Conservation (phyloP, 2,797 vertebrate species). For the Bradypus variegatus region DNA sequence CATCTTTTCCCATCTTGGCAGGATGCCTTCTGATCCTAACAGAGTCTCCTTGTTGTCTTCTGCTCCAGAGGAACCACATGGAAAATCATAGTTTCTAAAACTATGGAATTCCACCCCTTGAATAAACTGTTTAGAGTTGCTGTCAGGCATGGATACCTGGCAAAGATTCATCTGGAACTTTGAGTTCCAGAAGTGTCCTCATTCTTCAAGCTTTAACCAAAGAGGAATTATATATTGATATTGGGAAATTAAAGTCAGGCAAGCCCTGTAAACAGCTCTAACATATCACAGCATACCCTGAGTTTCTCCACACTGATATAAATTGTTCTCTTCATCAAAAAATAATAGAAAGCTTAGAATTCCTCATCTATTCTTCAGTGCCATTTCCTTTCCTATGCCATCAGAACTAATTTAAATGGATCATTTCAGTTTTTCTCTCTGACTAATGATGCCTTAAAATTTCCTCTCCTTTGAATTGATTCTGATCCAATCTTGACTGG, state of each 20-base stretch:
- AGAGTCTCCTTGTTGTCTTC: not conserved
- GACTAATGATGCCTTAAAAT: not conserved
- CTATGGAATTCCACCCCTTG: not conserved
- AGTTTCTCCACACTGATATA: too few species aligned
- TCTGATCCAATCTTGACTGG: not conserved
- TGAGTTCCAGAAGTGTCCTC: not conserved
- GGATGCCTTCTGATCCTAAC: not conserved
- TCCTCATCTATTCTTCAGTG: not conserved
- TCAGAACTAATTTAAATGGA: not conserved
- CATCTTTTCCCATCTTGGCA: not conserved
- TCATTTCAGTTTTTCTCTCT: not conserved
- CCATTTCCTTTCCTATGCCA: not conserved
- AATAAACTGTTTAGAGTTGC: not conserved
- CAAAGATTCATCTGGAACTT: not conserved
- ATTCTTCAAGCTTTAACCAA: not conserved
- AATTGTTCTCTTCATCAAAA: not conserved
- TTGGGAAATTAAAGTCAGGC: not conserved
- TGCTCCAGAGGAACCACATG: not conserved
- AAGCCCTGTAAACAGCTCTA: not conserved
- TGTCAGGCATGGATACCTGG: not conserved
- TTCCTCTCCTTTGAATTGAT: not conserved
- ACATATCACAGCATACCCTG: not conserved
- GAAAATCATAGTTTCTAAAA: not conserved
- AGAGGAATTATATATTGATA: not conserved
- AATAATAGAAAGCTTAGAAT: not conserved